A percentile compares a stretch with the other conserved stretches of the same genome.
These are phyloP conservation scores for Magallana ariakensis DNA, from an alignment of 1,140 invertebrate genomes.

Conservation along the genomic window DNA sequence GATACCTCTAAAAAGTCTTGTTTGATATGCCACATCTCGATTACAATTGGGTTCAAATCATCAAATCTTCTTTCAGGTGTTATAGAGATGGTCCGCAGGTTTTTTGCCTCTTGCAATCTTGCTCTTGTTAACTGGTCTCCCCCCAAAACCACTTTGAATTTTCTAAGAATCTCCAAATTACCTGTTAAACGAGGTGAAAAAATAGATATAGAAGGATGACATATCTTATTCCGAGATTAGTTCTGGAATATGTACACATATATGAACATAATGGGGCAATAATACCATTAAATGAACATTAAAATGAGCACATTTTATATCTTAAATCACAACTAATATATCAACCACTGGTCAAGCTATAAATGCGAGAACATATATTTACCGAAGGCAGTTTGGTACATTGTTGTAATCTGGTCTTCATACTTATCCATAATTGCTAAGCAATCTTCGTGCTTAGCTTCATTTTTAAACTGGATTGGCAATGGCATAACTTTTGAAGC, in stretches of 20 bases:
- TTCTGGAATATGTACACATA: not conserved
- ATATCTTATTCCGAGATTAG: not conserved
- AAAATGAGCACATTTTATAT: not conserved
- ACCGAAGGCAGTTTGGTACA: constrained; percentile 33
- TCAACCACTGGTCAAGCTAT: constrained; percentile 1
- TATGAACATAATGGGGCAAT: not conserved
- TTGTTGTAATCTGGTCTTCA: constrained; percentile 3
- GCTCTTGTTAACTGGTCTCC: constrained; percentile 40
- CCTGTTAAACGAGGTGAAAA: not conserved
- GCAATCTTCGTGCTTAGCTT: constrained; percentile 41
- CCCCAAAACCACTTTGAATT: constrained; percentile 14
- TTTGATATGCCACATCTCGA: constrained; percentile 43
- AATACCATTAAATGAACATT: constrained; percentile 6
- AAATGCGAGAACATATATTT: not conserved
- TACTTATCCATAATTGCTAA: constrained; percentile 21
- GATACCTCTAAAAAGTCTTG: constrained; percentile 48
- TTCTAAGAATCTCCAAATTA: constrained; percentile 14
- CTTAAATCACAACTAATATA: not conserved
- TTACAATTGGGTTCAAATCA: constrained; percentile 37
- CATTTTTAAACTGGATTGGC: constrained; percentile 41
- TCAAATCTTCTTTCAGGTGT: constrained; percentile 35
- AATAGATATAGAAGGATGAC: not conserved
- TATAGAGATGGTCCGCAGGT: constrained; percentile 1
- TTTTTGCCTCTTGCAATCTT: constrained; percentile 29
- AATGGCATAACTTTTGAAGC: constrained; percentile 28